Conservation (phyloP, 2,888 invertebrate genomes). For the Mythimna ferrago region DNA sequence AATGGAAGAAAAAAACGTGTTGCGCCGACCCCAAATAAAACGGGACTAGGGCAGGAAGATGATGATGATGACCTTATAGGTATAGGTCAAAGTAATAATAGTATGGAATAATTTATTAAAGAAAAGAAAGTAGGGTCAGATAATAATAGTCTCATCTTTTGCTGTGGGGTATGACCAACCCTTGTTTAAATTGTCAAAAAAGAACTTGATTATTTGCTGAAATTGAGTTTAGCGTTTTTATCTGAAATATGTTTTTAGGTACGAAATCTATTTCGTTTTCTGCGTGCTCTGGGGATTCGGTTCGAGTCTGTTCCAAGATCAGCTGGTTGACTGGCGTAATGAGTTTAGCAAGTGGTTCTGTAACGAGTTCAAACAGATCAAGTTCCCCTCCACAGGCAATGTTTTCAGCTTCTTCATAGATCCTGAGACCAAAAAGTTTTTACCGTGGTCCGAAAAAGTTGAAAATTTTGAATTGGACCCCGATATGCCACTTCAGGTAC, state of each 20-base stretch:
- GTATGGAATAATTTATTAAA: no score
- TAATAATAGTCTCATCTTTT: no score
- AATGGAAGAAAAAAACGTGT: no score
- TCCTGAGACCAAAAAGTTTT: conserved; percentile 95
- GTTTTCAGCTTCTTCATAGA: conserved; percentile 98
- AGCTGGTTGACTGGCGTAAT: conserved; percentile 97
- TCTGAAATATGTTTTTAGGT: conserved; percentile 81
- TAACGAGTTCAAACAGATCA: conserved; percentile 97
- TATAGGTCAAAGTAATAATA: no score
- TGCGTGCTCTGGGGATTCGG: conserved; percentile 98
- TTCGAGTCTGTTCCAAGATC: conserved; percentile 97
- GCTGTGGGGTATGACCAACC: no score
- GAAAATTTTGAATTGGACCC: conserved; percentile 95
- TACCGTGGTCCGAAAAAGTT: conserved; percentile 96
- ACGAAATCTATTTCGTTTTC: conserved; percentile 98
- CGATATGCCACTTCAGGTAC: conserved; percentile 96
- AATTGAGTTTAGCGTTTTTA: neutral
- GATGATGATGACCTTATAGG: no score
- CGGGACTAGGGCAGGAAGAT: no score
- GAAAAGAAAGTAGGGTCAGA: no score
- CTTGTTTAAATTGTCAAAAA: neutral
- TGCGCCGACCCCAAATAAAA: no score
- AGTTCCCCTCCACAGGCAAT: conserved; percentile 95
- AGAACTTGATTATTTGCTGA: neutral
- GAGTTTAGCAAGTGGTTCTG: conserved; percentile 99